Percentiles rank a stretch among this genome's conserved stretches.
Conservation (phyloP, 2,888 invertebrate genomes). For the Andrena chrysosceles region DNA sequence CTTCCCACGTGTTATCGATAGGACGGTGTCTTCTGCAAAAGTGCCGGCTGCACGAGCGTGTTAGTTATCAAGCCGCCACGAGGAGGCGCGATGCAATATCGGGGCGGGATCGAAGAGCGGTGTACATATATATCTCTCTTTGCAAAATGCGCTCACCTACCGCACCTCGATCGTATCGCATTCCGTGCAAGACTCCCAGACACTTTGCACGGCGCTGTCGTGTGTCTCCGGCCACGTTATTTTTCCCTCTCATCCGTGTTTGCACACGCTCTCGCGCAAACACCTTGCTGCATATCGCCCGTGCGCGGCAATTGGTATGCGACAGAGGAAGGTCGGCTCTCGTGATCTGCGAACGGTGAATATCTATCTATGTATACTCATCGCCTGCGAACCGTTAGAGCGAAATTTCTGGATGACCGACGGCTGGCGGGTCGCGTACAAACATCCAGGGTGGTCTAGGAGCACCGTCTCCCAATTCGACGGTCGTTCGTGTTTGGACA, state of each 20-base stretch:
- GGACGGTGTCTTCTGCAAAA: too few species aligned
- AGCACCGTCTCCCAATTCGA: too few species aligned
- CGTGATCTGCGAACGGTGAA: slow-evolving; percentile 52
- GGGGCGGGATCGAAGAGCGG: not conserved
- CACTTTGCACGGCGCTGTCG: slow-evolving; percentile 56
- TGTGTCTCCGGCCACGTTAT: slow-evolving; percentile 61
- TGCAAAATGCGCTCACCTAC: slow-evolving; percentile 22
- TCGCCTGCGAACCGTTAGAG: slow-evolving; percentile 27
- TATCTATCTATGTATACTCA: slow-evolving; percentile 37
- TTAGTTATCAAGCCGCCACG: too few species aligned
- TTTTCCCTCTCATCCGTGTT: slow-evolving; percentile 58
- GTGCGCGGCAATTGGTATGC: slow-evolving; percentile 59
- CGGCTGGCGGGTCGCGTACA: too few species aligned
- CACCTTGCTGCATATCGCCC: slow-evolving; percentile 54
- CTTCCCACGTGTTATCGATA: too few species aligned
- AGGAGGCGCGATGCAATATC: not conserved
- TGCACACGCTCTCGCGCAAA: slow-evolving; percentile 56
- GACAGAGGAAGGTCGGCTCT: slow-evolving; percentile 55
- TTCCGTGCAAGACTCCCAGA: slow-evolving; percentile 63
- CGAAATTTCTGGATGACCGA: not conserved
- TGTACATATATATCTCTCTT: slow-evolving; percentile 27
- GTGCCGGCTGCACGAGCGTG: too few species aligned
- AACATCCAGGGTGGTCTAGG: too few species aligned
- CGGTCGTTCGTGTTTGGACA: too few species aligned
- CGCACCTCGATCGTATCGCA: slow-evolving; percentile 58